Evolutionary conservation across 2,113 vertebrate genomes (phyloP).

Genomic region (Colistium nudipinnis): DNA sequence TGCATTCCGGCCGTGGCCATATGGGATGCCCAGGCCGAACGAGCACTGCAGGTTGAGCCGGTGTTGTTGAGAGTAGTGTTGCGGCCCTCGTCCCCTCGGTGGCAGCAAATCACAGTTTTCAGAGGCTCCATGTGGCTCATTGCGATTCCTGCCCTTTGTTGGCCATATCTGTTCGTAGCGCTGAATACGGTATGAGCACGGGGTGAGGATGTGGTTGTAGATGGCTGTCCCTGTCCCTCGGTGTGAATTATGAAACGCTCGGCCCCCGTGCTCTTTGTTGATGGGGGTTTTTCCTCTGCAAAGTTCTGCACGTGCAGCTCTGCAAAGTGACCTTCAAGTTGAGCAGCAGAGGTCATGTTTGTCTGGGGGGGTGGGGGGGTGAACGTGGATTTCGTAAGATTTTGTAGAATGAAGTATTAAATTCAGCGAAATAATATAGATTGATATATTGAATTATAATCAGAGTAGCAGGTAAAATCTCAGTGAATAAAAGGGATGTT

Average conservation of each 20-base stretch:
- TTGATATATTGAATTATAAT: neutral
- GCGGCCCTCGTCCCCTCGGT: constrained; percentile 55
- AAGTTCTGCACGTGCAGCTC: neutral
- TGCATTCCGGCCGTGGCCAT: neutral
- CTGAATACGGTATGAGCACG: constrained; percentile 7
- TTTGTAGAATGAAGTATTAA: neutral
- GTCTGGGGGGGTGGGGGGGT: too few relatives aligned
- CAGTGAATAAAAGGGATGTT: neutral
- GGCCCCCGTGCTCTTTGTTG: constrained; percentile 45
- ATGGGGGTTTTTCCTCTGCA: constrained; percentile 20
- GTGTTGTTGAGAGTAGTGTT: constrained; percentile 16
- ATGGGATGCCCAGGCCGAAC: neutral
- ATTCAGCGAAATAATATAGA: neutral
- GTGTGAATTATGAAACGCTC: constrained; percentile 9
- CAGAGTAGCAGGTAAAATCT: neutral
- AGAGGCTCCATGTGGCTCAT: neutral
- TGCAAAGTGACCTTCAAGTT: constrained; percentile 57
- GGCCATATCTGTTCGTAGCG: constrained; percentile 2
- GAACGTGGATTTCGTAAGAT: too few relatives aligned
- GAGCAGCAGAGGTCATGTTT: constrained; percentile 15
- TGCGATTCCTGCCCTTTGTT: constrained; percentile 32
- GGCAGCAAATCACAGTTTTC: constrained; percentile 62
- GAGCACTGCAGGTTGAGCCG: neutral
- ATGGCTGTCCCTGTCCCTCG: neutral
- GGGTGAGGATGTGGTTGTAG: constrained; percentile 9